Conservation (phyloP, 2,113 vertebrate genomes). For the Cervus canadensis region DNA sequence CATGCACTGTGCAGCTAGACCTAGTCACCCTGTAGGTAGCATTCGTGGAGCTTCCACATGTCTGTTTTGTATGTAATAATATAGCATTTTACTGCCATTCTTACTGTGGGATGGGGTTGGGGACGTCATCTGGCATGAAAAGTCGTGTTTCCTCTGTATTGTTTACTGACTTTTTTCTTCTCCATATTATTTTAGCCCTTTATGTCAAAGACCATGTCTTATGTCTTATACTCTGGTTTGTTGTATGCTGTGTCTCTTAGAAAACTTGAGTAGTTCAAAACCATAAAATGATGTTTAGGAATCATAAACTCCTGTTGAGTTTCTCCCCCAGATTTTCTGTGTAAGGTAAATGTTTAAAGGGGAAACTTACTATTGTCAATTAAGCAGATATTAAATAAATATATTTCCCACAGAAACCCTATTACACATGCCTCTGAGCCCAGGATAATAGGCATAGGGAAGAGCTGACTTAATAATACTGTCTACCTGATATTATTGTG, state of each 20-base stretch:
- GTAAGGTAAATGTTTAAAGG: background rate
- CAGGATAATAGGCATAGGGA: background rate
- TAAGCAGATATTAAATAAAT: background rate
- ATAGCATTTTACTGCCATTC: background rate
- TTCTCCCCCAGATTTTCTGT: background rate
- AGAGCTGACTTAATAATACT: background rate
- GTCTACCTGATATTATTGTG: background rate
- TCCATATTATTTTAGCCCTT: background rate
- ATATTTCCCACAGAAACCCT: background rate
- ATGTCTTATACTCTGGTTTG: background rate
- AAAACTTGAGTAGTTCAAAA: background rate
- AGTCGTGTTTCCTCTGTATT: background rate
- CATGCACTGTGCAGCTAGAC: background rate
- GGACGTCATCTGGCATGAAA: background rate
- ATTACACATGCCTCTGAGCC: background rate
- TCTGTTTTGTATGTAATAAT: background rate
- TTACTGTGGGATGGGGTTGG: background rate
- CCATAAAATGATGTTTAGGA: background rate
- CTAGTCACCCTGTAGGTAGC: background rate
- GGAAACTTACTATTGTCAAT: background rate
- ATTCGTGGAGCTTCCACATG: background rate
- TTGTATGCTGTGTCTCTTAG: background rate
- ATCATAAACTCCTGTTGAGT: background rate
- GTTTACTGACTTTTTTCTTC: background rate
- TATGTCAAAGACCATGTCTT: background rate